Base-by-base conservation (phyloP, 2,113 vertebrate species). In the Trachemys scripta region DNA sequence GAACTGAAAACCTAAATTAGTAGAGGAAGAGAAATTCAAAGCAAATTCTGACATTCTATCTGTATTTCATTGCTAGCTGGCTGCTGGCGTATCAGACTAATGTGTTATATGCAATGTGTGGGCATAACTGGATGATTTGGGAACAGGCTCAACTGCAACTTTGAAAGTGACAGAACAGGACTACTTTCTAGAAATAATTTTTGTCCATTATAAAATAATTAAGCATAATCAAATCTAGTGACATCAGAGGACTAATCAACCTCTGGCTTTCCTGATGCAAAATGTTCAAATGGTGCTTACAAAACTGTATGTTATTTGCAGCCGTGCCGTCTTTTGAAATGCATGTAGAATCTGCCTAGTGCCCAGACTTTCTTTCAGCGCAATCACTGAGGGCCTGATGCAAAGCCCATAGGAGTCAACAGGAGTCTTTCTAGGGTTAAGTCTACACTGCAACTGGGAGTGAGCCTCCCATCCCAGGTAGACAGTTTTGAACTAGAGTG, bases 11-110 rank as follows among this genome's bases (percentile, higher is more conserved):
- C 13, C 7, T 17, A 31, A 49, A 38, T 11, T 29, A 19, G 84
- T 7, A 22, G 53, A 92, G 50, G 80, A 87, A 90, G 24, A 72
- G 9, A 82, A 89, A 79, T 50, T 83, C 84, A 84, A 95, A 85
- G 85, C 35, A 31, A 85, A 85, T n/a, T 38, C 50, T 76, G 72
- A 38, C 42, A 27, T 42, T 38, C 72, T 84, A 3, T 56, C 35
- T 85, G 80, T 80, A 29, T 85, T 27, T 91, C 82, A 27, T 50
- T 56, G 4, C n/a, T 35, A 13, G 49, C 53, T 93, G 90, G 81
- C 80, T 86, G 35, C 4, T 42, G 45, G 65, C 45, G 53, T 62
- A 0, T 56, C 4, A 4, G 1, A 84, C 50, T 51, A 85, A 13
- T 38, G 5, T 7, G 27, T 85, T 22, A 12, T 0, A 5, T 47